A percentile compares a stretch with the other conserved stretches of the same genome.
These are phyloP conservation scores for Platysteira castanea DNA, from an alignment of 2,113 vertebrate genomes.

Conservation along the genomic window DNA sequence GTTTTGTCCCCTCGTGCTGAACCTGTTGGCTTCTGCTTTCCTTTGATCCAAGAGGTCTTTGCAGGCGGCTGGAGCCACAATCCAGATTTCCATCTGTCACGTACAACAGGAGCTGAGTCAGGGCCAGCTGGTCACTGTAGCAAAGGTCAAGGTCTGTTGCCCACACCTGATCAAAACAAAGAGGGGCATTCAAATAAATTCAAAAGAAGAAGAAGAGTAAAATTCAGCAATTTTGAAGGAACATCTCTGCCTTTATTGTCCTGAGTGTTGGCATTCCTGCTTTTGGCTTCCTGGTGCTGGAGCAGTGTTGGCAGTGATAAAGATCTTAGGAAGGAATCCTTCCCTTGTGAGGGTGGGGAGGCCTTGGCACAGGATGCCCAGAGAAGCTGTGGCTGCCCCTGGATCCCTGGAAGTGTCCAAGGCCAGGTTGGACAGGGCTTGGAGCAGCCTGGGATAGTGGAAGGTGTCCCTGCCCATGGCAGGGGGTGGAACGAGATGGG, in stretches of 20 bases:
- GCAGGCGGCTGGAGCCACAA: conserved; percentile 66
- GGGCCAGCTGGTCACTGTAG: conserved; percentile 90
- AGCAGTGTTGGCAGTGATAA: background rate
- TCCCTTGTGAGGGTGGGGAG: background rate
- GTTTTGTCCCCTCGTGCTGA: background rate
- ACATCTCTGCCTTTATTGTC: background rate
- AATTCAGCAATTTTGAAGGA: background rate
- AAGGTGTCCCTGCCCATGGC: background rate
- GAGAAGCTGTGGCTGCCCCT: background rate
- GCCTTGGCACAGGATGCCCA: background rate
- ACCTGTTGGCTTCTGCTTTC: background rate
- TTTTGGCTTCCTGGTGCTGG: background rate
- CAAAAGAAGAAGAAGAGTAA: background rate
- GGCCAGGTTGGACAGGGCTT: rapidly evolving
- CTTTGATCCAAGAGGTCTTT: conserved; percentile 56
- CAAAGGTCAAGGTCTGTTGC: conserved; percentile 83
- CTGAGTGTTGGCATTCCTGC: background rate
- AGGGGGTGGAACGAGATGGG: background rate
- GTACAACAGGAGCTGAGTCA: conserved; percentile 85
- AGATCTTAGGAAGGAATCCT: background rate
- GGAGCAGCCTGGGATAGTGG: rapidly evolving
- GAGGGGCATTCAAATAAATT: background rate
- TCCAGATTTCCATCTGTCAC: conserved; percentile 82
- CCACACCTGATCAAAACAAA: conserved; percentile 80
- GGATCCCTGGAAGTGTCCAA: background rate